phyloP scores from a whole-genome alignment of 92 coral and sea anemone species.

The Phenganax marumi region DNA sequence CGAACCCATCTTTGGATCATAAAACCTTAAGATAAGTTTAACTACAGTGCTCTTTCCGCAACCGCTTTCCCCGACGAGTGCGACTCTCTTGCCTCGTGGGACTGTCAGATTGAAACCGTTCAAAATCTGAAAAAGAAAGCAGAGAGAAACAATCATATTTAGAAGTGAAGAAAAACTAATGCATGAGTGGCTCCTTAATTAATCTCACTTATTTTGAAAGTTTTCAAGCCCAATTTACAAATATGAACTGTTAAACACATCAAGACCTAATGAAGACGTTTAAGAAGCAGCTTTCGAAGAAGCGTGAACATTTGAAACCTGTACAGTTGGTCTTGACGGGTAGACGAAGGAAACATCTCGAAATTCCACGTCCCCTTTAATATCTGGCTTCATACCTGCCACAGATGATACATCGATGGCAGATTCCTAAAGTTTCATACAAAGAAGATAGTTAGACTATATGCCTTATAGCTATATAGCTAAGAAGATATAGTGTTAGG shows the following conservation, averaged over 20 bases:
- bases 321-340: conserved; percentile 82
- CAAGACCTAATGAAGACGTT: neutral
- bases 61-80: conserved; percentile 30
- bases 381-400: conserved; percentile 72
- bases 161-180: too few species aligned
- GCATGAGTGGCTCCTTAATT: neutral
- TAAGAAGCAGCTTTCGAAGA: neutral
- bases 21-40: conserved; percentile 15
- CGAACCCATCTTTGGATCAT: conserved; percentile 8
- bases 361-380: conserved; percentile 69
- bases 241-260: too few species aligned
- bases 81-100: conserved; percentile 21
- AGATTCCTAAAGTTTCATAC: conserved; percentile 54
- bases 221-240: too few species aligned
- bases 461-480: neutral
- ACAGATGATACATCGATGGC: conserved; percentile 77
- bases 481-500: neutral
- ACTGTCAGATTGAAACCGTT: conserved; percentile 21
- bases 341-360: conserved; percentile 71
- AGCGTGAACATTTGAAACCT: conserved; percentile 46
- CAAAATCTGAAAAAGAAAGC: neutral
- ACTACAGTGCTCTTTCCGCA: conserved; percentile 32
- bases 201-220: neutral
- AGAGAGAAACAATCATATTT: neutral
- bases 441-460: neutral